Base-by-base conservation (phyloP, 1,140 invertebrate genomes). In the Drosophila triauraria region DNA sequence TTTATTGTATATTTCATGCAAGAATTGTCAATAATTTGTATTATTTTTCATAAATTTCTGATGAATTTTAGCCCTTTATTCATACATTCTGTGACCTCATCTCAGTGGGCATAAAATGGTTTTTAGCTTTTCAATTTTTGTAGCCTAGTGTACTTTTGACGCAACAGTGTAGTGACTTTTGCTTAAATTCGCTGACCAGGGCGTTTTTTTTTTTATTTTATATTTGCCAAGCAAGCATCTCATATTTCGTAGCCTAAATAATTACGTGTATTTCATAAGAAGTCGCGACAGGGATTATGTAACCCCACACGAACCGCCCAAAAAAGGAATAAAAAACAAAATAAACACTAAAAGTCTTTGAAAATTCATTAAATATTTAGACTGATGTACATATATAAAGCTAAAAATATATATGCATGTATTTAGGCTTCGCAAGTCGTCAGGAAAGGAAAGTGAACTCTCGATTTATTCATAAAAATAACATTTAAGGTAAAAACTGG, bases 91-190 rank as follows among this genome's bases (percentile, higher is more conserved):
- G 0, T 30, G 27, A 30, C 27, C 27, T 30, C 6, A 30, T 30
- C 27, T 30, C 6, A 30, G 27, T 30, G 27, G 27, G 27, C 27
- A 30, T 30, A 30, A 30, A 30, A 30, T 30, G 27, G 8, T 32
- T 1, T 30, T 30, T 30, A 30, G 27, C 4, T 32, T 32, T 32
- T 32, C 30, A 32, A 8, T 32, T 9, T 40, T 38, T 56, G 32
- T 10, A 25, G 53, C 0, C 2, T 2, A 56, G 53, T 54, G 51
- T 15, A 6, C 5, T 17, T 3, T 35, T n/a, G 25, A n/a, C 25
- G 27, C 25, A n/a, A n/a, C 47, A 53, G 50, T 54, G 32, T 56
- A 56, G 8, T 40, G 53, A 56, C 53, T 56, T 56, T 4, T 56
- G 13, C 9, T 40, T 40, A 56, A 56, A 25, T 40, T 20, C 35